phyloP scores from a whole-genome alignment of 2,888 invertebrate genomes.

The Agelastica alni region DNA sequence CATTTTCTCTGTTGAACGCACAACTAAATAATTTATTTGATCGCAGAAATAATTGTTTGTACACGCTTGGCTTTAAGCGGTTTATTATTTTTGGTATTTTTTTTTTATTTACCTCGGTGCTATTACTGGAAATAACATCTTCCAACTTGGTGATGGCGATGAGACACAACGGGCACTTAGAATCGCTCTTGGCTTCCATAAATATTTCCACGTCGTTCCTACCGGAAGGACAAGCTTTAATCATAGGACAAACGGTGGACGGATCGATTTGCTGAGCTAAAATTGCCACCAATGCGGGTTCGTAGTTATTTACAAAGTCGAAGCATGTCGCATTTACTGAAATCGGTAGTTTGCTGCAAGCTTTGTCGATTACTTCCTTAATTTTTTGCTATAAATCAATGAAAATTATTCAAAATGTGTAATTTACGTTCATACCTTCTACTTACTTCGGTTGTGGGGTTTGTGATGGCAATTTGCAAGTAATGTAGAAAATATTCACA shows the following conservation, averaged over 20 bases:
- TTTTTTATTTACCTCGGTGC: conserved; percentile 69
- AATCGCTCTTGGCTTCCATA: conserved; percentile 62
- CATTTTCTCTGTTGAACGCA: too few relatives aligned
- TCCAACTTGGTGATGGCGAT: conserved; percentile 81
- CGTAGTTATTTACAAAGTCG: conserved; percentile 78
- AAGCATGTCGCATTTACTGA: conserved; percentile 68
- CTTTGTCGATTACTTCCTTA: conserved; percentile 66
- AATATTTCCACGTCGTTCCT: conserved; percentile 62
- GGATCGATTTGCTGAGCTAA: conserved; percentile 81
- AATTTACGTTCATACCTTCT: too few relatives aligned
- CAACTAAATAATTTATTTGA: too few relatives aligned
- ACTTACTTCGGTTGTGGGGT: conserved; percentile 70
- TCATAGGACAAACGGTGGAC: conserved; percentile 72
- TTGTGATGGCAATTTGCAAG: conserved; percentile 73
- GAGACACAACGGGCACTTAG: conserved; percentile 81
- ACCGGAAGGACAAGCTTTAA: conserved; percentile 69
- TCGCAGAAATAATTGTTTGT: too few relatives aligned
- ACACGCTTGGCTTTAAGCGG: too few relatives aligned
- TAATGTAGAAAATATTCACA: conserved; percentile 85
- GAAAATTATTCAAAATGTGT: not conserved
- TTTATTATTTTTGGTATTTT: not conserved
- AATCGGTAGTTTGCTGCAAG: conserved; percentile 71
- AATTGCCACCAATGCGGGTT: conserved; percentile 77
- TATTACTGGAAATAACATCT: conserved; percentile 71
- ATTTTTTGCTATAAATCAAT: conserved; percentile 68